Evolutionary conservation across 2,888 invertebrate genomes (phyloP).

Genomic region (Nephrotoma guestfalica): DNA sequence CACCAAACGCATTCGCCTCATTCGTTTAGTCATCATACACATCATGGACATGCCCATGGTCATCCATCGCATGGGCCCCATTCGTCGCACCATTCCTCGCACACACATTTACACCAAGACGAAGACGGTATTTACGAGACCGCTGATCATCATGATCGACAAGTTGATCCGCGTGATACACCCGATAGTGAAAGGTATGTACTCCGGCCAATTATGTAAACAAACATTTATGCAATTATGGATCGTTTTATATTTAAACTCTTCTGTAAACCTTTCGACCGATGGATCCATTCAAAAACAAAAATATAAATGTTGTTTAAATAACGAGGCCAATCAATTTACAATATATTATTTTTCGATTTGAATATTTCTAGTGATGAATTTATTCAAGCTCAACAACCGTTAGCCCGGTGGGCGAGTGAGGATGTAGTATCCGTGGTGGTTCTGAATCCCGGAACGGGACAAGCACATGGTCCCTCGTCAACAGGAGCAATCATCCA

Average conservation of each 20-base stretch:
- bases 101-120: conserved; percentile 46
- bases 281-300: neutral
- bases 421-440: conserved; percentile 58
- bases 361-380: conserved; percentile 83
- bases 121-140: conserved; percentile 82
- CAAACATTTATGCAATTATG: neutral
- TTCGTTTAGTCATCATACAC: conserved; percentile 36
- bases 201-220: conserved; percentile 5
- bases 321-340: neutral
- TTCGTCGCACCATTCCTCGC: conserved; percentile 38
- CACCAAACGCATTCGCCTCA: conserved; percentile 35
- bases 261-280: neutral
- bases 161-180: conserved; percentile 56
- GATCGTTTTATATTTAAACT: neutral
- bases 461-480: conserved; percentile 36
- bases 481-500: conserved; percentile 42
- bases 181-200: conserved; percentile 81
- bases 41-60: conserved; percentile 34
- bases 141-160: conserved; percentile 59
- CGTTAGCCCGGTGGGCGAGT: conserved; percentile 91
- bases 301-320: conserved; percentile 2
- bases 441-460: conserved; percentile 33
- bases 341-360: conserved; percentile 3
- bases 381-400: conserved; percentile 95
- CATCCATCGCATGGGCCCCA: conserved; percentile 34